phyloP scores from a whole-genome alignment of 2,797 vertebrate species.

The Microctenopoma lineatum region DNA sequence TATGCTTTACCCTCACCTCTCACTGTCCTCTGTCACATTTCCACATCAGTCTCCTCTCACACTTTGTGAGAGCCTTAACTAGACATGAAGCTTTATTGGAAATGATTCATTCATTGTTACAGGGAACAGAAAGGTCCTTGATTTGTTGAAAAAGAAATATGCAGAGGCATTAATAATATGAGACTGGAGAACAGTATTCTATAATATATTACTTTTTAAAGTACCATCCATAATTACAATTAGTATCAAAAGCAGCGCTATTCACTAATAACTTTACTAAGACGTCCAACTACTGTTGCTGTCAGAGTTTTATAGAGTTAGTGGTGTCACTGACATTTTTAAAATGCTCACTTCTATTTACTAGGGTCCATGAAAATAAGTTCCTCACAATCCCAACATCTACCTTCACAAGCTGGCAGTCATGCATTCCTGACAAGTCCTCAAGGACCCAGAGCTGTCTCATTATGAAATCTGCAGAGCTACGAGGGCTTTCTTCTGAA shows the following conservation, averaged over 20 bases:
- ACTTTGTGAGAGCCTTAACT: constrained; percentile 20
- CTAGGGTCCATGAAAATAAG: constrained; percentile 30
- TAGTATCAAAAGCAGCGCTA: constrained; percentile 1
- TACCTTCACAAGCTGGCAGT: neutral
- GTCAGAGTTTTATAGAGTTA: constrained; percentile 13
- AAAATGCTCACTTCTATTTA: neutral
- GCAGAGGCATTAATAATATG: constrained; percentile 9
- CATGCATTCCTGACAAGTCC: constrained; percentile 46
- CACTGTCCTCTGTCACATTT: constrained; percentile 41
- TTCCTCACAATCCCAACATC: constrained; percentile 10
- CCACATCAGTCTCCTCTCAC: constrained; percentile 36
- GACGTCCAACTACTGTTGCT: neutral
- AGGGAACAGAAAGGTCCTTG: constrained; percentile 26
- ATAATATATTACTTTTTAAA: constrained; percentile 11
- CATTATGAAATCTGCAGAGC: constrained; percentile 44
- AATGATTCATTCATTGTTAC: constrained; percentile 13
- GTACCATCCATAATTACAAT: constrained; percentile 1
- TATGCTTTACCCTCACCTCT: constrained; percentile 37
- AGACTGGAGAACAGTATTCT: neutral
- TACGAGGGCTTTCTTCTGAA: constrained; percentile 17
- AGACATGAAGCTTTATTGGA: constrained; percentile 31
- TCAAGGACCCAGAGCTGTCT: constrained; percentile 17
- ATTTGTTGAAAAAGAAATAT: constrained; percentile 20
- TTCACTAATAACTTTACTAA: neutral
- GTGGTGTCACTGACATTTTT: constrained; percentile 5